Evolutionary conservation across 92 coral and sea anemone species (phyloP).

Genomic region (Parazoanthus darwini): DNA sequence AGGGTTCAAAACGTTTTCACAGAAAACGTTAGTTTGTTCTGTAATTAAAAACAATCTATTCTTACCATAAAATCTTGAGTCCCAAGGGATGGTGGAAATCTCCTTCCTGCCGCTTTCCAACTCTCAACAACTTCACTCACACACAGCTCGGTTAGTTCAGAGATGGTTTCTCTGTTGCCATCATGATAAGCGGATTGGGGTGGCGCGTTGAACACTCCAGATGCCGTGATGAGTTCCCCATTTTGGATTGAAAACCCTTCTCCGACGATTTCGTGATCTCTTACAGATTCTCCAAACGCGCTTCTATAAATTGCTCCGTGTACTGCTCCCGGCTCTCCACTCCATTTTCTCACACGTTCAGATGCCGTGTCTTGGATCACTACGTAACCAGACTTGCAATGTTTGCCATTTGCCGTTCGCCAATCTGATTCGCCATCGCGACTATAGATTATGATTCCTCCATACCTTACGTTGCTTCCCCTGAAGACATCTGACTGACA

Average conservation of each 20-base stretch:
- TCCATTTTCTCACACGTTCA: conserved; percentile 19
- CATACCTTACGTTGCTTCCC: conserved; percentile 24
- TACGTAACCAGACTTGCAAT: conserved; percentile 55
- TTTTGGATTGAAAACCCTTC: conserved; percentile 37
- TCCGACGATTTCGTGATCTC: conserved; percentile 24
- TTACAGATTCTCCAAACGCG: conserved; percentile 42
- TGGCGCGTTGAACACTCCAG: too few species aligned
- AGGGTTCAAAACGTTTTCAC: too few species aligned
- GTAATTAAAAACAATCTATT: too few species aligned
- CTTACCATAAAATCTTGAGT: too few species aligned
- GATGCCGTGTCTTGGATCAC: conserved; percentile 47
- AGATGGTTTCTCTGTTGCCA: too few species aligned
- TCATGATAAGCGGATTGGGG: too few species aligned
- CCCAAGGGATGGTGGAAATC: too few species aligned
- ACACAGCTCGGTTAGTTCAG: too few species aligned
- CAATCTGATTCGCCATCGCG: conserved; percentile 45
- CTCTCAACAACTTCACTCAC: too few species aligned
- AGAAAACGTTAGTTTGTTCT: too few species aligned
- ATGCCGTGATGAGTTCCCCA: neutral
- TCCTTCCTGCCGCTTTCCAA: too few species aligned
- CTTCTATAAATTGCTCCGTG: conserved; percentile 50
- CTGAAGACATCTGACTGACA: too few species aligned
- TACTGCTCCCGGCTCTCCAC: conserved; percentile 43
- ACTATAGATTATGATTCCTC: conserved; percentile 51
- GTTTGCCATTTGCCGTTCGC: conserved; percentile 53